phyloP scores from a whole-genome alignment of 2,797 vertebrate genomes.

The Notolabrus celidotus region DNA sequence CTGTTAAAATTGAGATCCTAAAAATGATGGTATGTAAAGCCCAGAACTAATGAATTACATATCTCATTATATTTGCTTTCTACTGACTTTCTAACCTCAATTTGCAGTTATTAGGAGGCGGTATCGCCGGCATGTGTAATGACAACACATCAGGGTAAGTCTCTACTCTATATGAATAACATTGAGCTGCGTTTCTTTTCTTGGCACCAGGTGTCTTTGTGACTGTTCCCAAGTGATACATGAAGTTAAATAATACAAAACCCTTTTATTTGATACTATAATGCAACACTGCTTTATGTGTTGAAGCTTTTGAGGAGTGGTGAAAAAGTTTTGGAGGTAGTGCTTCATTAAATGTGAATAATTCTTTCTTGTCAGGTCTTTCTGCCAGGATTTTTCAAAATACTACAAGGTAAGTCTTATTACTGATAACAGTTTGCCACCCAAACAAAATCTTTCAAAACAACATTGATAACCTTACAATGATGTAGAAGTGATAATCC shows the following conservation, averaged over 20 bases:
- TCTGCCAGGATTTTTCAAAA: constrained; percentile 30
- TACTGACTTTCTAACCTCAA: not conserved
- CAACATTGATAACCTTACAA: not conserved
- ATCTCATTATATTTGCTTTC: not conserved
- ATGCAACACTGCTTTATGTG: too few relatives aligned
- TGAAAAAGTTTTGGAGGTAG: too few relatives aligned
- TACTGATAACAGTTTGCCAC: not conserved
- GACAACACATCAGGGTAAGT: constrained; percentile 21
- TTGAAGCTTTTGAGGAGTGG: too few relatives aligned
- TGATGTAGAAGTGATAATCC: not conserved
- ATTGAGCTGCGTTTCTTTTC: not conserved
- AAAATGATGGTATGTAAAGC: constrained; percentile 59
- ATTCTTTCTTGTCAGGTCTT: constrained; percentile 52
- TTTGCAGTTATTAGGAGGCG: constrained; percentile 41
- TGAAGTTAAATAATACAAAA: too few relatives aligned
- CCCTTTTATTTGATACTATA: too few relatives aligned
- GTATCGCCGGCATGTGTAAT: too few relatives aligned
- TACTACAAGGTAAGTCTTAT: constrained; percentile 63
- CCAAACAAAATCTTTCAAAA: not conserved
- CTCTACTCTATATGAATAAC: not conserved
- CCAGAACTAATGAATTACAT: too few relatives aligned
- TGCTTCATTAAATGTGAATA: not conserved
- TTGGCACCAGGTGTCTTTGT: not conserved
- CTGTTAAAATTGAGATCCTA: constrained; percentile 9
- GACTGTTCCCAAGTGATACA: too few relatives aligned